Evolutionary conservation across 2,797 vertebrate species (phyloP), one percentile per base, ranked within the genome.

Genomic region (Poecile montanus): DNA sequence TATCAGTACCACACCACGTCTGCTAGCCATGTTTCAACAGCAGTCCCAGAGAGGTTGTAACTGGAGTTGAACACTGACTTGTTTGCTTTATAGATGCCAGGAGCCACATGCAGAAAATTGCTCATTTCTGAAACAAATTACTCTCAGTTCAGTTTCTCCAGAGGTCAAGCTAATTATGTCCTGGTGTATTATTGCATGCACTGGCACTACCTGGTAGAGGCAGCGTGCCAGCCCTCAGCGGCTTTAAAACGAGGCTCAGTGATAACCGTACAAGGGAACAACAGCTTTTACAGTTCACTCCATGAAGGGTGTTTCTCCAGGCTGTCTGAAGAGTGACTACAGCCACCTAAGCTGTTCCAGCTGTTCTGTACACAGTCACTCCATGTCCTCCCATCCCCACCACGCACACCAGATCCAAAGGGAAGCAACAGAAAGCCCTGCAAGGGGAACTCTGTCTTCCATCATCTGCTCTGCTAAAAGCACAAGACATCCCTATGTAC

Each of bases 261-360:
- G 62, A 89, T 72, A 91, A 79, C 40, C 3, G 0, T 19, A n/a
- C 0, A 0, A 74, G 67, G 57, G 30, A 74, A 61, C 45, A 78
- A 51, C n/a, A 38, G 72, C 34, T 62, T 94, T 85, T 58, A 84
- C 42, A 88, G 89, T 17, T 87, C n/a, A 2, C 44, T 34, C 22
- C 3, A 5, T 3, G 13, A 14, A 82, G 23, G 27, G 51, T 42
- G 79, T 76, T 93, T 84, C 73, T 68, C 71, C 44, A 57, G 70
- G 68, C 63, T 75, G 72, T 57, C 57, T 42, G 51, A 80, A 34
- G 26, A 94, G 75, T 26, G 50, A 60, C 82, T 85, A n/a, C 16
- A 84, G 85, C 27, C 68, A 95, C 61, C 72, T 80, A 91, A 95
- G 42, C 86, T 88, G 57, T 70, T 95, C 85, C 91, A 94, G 85